Conservation (phyloP, 2,888 invertebrate genomes). For the Scaptomyza parva region DNA sequence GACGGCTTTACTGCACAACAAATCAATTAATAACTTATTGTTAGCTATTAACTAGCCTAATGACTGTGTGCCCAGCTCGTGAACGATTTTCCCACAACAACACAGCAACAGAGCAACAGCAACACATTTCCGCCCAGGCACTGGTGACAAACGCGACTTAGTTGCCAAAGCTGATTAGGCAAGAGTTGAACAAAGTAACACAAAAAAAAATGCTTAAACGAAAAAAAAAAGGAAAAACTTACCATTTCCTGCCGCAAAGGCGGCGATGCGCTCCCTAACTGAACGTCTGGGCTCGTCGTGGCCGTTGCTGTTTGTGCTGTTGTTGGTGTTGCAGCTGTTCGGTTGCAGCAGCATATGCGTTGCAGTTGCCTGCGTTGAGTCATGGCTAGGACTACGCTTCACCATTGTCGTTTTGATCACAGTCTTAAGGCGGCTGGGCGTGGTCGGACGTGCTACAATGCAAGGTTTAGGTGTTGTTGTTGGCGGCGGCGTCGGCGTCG, state of each 20-base stretch:
- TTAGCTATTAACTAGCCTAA: slow-evolving; percentile 67
- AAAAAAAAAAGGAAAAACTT: slow-evolving; percentile 61
- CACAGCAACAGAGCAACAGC: slow-evolving; percentile 63
- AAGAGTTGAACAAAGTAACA: slow-evolving; percentile 21
- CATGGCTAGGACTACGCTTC: slow-evolving; percentile 83
- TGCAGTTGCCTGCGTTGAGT: slow-evolving; percentile 70
- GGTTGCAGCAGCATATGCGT: slow-evolving; percentile 66
- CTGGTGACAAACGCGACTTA: slow-evolving; percentile 53
- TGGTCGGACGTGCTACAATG: slow-evolving; percentile 76
- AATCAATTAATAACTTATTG: slow-evolving; percentile 71
- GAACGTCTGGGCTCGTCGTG: slow-evolving; percentile 68
- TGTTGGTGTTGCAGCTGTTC: slow-evolving; percentile 59
- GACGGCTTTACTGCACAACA: slow-evolving; percentile 11
- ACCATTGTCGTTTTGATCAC: slow-evolving; percentile 84
- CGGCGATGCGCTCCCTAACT: slow-evolving; percentile 82
- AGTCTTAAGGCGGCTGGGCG: slow-evolving; percentile 83
- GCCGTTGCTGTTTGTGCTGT: slow-evolving; percentile 36
- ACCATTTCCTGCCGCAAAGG: slow-evolving; percentile 83
- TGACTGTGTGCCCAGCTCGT: slow-evolving; percentile 52
- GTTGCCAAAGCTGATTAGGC: slow-evolving; percentile 74
- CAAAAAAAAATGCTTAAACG: slow-evolving; percentile 9
- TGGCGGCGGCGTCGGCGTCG: slow-evolving; percentile 43
- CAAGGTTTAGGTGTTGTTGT: slow-evolving; percentile 71
- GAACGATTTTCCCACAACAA: slow-evolving; percentile 64
- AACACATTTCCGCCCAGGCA: slow-evolving; percentile 60